These are phyloP conservation scores for Drosophila sechellia DNA, from an alignment of 1,140 invertebrate genomes.

Conservation along the genomic window DNA sequence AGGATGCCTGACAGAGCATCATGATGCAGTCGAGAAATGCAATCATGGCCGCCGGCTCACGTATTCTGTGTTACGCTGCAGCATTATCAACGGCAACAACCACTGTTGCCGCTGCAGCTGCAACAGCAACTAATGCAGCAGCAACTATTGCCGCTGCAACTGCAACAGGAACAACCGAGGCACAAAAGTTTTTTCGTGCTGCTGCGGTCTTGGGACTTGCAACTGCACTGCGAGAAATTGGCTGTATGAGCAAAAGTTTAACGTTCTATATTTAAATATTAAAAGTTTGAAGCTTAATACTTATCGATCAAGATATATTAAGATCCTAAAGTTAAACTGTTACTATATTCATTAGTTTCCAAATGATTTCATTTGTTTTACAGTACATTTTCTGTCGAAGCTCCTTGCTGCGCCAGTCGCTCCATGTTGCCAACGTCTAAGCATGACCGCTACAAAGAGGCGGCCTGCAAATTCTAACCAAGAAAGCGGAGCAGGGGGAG, in stretches of 20 bases:
- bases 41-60: constrained; percentile 80
- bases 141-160: constrained; percentile 34
- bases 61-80: constrained; percentile 81
- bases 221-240: constrained; percentile 3
- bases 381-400: not conserved
- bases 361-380: not conserved
- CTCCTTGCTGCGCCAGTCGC: constrained; percentile 27
- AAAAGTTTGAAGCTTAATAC: not conserved
- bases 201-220: constrained; percentile 32
- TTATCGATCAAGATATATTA: not conserved
- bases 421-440: constrained; percentile 54
- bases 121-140: constrained; percentile 23
- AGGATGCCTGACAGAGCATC: constrained; percentile 37
- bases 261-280: not conserved
- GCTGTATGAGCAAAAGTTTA: not conserved
- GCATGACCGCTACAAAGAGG: constrained; percentile 68
- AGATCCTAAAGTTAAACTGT: not conserved
- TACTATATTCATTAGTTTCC: not conserved
- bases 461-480: constrained; percentile 15
- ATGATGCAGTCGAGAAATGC: constrained; percentile 66
- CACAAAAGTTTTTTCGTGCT: constrained; percentile 81
- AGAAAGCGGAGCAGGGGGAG: constrained; percentile 5
- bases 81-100: constrained; percentile 75
- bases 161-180: constrained; percentile 48
- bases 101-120: constrained; percentile 49